Conservation (phyloP, 92 coral and sea anemone species). For the Paramuricea clavata region DNA sequence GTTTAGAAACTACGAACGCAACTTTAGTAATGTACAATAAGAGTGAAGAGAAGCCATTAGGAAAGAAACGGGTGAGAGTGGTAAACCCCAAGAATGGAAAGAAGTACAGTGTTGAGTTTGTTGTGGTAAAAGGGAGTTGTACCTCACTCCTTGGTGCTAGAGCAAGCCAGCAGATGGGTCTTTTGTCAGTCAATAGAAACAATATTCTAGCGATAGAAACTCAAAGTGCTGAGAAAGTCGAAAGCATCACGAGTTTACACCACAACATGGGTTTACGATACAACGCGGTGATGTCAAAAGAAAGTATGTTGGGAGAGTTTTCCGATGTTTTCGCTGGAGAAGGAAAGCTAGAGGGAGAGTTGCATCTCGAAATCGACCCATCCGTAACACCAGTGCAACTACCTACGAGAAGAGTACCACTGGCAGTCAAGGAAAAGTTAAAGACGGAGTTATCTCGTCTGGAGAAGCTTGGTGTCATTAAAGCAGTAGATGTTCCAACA, state of each 20-base stretch:
- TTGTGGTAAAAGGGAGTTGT: conserved; percentile 45
- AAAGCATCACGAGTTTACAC: too few relatives aligned
- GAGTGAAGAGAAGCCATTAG: conserved; percentile 61
- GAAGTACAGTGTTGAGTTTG: conserved; percentile 61
- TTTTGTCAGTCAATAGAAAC: conserved; percentile 45
- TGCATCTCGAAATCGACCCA: conserved; percentile 51
- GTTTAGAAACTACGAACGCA: conserved; percentile 31
- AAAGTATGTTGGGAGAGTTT: conserved; percentile 19
- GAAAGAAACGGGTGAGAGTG: conserved; percentile 63
- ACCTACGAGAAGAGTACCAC: conserved; percentile 57
- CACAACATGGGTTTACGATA: too few relatives aligned
- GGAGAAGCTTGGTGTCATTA: background rate
- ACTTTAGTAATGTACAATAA: conserved; percentile 61
- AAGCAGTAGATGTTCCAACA: background rate
- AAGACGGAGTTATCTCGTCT: conserved; percentile 30
- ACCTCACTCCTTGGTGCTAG: conserved; percentile 56
- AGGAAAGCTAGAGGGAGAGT: conserved; percentile 37
- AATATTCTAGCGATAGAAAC: conserved; percentile 51
- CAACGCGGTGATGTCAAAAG: conserved; percentile 21
- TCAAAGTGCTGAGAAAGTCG: background rate
- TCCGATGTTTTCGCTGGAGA: conserved; percentile 49
- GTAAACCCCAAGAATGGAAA: conserved; percentile 58
- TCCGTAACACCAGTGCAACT: conserved; percentile 39
- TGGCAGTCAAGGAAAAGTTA: conserved; percentile 53
- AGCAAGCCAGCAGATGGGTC: conserved; percentile 62